phyloP scores from a whole-genome alignment of 2,113 vertebrate genomes.

The Hippopotamus amphibius region DNA sequence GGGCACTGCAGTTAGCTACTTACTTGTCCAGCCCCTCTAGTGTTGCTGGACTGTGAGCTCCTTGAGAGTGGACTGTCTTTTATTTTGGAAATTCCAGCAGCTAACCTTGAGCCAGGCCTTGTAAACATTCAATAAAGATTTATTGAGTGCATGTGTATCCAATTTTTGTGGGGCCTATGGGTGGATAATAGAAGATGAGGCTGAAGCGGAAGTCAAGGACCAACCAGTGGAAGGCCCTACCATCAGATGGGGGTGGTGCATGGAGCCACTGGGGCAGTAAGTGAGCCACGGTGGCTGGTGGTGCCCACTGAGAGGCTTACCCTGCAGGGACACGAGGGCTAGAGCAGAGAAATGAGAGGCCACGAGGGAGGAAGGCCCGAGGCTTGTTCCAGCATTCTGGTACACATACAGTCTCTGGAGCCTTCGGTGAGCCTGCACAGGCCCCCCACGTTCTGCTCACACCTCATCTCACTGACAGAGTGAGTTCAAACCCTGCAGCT shows the following conservation, averaged over 20 bases:
- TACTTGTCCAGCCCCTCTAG: background rate
- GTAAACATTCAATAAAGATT: background rate
- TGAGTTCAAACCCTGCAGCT: background rate
- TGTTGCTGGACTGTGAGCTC: background rate
- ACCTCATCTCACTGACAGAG: background rate
- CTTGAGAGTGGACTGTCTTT: background rate
- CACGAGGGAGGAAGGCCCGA: background rate
- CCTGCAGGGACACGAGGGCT: background rate
- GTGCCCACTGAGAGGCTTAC: background rate
- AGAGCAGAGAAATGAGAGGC: background rate
- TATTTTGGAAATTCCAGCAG: conserved; percentile 43
- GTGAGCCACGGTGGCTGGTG: accelerated
- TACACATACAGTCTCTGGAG: background rate
- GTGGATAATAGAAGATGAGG: background rate
- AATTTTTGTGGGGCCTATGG: background rate
- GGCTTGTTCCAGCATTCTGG: background rate
- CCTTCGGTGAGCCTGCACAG: background rate
- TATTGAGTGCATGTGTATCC: background rate
- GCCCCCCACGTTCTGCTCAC: background rate
- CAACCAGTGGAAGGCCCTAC: background rate
- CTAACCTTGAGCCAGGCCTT: background rate
- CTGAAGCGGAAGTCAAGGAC: background rate
- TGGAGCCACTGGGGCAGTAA: background rate
- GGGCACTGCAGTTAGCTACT: accelerated
- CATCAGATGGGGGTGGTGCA: accelerated